Evolutionary conservation across 2,888 invertebrate genomes (phyloP).

Genomic region (Parnassius glacialis): DNA sequence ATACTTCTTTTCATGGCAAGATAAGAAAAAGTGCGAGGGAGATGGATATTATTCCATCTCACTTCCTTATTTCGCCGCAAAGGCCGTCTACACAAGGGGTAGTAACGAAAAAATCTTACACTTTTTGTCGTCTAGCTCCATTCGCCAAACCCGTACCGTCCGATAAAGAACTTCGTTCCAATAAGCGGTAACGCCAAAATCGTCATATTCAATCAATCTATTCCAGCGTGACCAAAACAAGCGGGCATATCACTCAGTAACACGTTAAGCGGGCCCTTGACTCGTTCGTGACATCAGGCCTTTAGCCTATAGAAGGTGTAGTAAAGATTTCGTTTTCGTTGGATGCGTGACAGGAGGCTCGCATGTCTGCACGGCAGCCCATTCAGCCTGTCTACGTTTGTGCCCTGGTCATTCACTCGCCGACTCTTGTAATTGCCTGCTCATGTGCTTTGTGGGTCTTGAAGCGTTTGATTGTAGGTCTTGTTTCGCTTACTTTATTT

Average conservation of each 20-base stretch:
- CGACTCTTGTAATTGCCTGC: constrained; percentile 40
- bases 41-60: no score
- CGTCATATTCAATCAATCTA: not conserved
- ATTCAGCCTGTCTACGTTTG: constrained; percentile 31
- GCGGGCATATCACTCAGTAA: constrained; percentile 17
- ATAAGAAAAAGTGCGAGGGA: no score
- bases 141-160: no score
- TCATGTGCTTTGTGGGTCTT: constrained; percentile 29
- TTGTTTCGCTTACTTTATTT: no score
- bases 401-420: constrained; percentile 43
- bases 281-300: constrained; percentile 35
- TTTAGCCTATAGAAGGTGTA: constrained; percentile 30
- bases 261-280: constrained; percentile 30
- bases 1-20: no score
- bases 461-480: constrained; percentile 12
- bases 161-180: no score
- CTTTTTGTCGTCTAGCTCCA: no score
- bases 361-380: constrained; percentile 47
- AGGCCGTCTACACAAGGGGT: no score
- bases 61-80: no score
- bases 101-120: no score
- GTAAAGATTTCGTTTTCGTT: constrained; percentile 39
- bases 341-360: constrained; percentile 39
- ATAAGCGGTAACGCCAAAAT: not conserved
- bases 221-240: constrained; percentile 26